Percentiles rank a stretch among this genome's conserved stretches.
Evolutionary conservation across 2,888 invertebrate genomes (phyloP).

Genomic region (Lamellibrachia satsuma): DNA sequence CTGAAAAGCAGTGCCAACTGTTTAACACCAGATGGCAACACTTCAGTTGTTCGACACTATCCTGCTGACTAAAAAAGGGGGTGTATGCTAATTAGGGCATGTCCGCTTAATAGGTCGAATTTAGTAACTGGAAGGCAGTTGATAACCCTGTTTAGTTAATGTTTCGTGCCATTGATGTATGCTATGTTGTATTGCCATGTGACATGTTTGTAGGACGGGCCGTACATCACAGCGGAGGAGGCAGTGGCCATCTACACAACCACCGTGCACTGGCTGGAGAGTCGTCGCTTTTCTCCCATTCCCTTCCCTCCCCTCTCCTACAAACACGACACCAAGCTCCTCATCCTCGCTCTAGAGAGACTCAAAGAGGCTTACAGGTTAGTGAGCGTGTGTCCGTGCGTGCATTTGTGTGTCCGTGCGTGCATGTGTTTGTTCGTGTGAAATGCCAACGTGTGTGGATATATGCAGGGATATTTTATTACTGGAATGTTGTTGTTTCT

Average conservation of each 20-base stretch:
- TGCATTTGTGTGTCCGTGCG: not conserved
- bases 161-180: constrained; percentile 61
- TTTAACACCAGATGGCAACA: too few relatives aligned
- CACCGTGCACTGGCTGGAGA: constrained; percentile 99
- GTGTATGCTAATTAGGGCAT: too few relatives aligned
- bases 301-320: constrained; percentile 99
- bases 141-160: too few relatives aligned
- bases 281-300: constrained; percentile 96
- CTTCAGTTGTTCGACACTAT: too few relatives aligned
- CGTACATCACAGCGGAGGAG: constrained; percentile 99
- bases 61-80: too few relatives aligned
- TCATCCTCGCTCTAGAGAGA: constrained; percentile 95
- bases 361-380: constrained; percentile 93
- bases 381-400: constrained; percentile 8
- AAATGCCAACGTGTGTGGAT: too few relatives aligned
- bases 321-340: constrained; percentile 98
- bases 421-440: not conserved
- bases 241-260: constrained; percentile 99
- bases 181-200: not conserved
- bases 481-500: too few relatives aligned
- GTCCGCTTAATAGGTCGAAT: too few relatives aligned
- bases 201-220: constrained; percentile 83
- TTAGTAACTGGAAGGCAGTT: too few relatives aligned
- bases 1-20: too few relatives aligned
- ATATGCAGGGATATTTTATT: too few relatives aligned